phyloP scores from a whole-genome alignment of 2,888 invertebrate species.

The Drosophila paranaensis region DNA sequence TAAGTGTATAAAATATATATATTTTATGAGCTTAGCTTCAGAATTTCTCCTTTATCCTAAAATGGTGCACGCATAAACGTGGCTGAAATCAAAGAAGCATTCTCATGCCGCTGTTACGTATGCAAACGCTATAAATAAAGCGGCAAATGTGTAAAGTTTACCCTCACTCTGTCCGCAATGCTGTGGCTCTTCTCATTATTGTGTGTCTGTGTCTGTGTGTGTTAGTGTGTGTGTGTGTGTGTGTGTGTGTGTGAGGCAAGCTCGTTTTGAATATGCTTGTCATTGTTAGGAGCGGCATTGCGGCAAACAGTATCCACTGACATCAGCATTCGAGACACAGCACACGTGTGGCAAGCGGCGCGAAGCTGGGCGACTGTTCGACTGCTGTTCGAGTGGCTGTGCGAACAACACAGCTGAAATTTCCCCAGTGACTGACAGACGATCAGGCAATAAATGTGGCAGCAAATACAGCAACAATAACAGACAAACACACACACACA shows the following conservation, averaged over 20 bases:
- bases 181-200: conserved; percentile 21
- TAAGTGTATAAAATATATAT: no score
- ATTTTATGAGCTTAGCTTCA: background rate
- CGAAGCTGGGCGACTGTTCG: conserved; percentile 29
- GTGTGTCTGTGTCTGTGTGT: background rate
- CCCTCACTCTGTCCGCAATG: conserved; percentile 30
- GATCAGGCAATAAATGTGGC: conserved; percentile 61
- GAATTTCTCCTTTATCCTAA: background rate
- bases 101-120: conserved; percentile 29
- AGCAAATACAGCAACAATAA: conserved; percentile 28
- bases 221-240: conserved; percentile 2
- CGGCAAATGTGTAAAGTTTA: conserved; percentile 74
- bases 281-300: conserved; percentile 66
- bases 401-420: conserved; percentile 60
- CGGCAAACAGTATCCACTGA: conserved; percentile 57
- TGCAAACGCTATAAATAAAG: conserved; percentile 64
- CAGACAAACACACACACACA: background rate
- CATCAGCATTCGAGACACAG: conserved; percentile 58
- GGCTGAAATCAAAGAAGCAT: conserved; percentile 30
- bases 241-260: conserved; percentile 7
- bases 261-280: conserved; percentile 70
- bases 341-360: conserved; percentile 49
- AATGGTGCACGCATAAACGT: conserved; percentile 31
- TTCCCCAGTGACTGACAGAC: conserved; percentile 78
- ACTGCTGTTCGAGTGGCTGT: conserved; percentile 33